Base-by-base conservation (phyloP, 2,113 vertebrate genomes). In the Hystrix brachyura region DNA sequence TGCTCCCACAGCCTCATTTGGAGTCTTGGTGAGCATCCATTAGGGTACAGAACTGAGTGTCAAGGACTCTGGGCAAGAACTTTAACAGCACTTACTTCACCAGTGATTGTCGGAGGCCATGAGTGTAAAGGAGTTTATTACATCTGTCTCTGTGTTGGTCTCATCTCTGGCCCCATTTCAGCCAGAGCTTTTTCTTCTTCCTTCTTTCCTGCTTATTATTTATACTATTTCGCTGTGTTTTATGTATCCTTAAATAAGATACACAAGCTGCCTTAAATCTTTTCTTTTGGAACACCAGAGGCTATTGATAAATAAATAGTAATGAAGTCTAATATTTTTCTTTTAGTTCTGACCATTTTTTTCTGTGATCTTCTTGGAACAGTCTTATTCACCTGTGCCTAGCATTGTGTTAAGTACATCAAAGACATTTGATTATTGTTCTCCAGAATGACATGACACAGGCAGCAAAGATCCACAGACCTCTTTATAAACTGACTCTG, bases 271-370 rank as follows among this genome's bases (percentile, higher is more conserved):
- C 38, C 43, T 89, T 93, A 85, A 92, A 84, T 87, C n/a, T 87
- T 91, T 71, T 64, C 13, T 96, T 92, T n/a, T 48, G 25, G 81
- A 93, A 71, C 29, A 67, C 19, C 79, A 38, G 18, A 84, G 51
- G 18, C 46, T 86, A 87, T 93, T 93, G 88, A 91, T 85, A 96
- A 92, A 89, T 91, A 80, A 90, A 60, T 82, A 90, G n/a, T 32
- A 94, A 62, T 43, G 53, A 92, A 69, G 13, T 43, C 27, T 69
- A 48, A 72, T 53, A 48, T 83, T 78, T 90, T 80, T 57, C 23
- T 87, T 78, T 87, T 12, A 64, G 51, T 94, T 84, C 57, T 87
- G 90, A 83, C 32, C 46, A 19, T 80, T 87, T 78, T 9, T 21
- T 55, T 25, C 80, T 80, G 34, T 55, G 57, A 89, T 32, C 64